Evolutionary conservation across 1,140 invertebrate genomes (phyloP).

Genomic region (Lasaia peninsularis): DNA sequence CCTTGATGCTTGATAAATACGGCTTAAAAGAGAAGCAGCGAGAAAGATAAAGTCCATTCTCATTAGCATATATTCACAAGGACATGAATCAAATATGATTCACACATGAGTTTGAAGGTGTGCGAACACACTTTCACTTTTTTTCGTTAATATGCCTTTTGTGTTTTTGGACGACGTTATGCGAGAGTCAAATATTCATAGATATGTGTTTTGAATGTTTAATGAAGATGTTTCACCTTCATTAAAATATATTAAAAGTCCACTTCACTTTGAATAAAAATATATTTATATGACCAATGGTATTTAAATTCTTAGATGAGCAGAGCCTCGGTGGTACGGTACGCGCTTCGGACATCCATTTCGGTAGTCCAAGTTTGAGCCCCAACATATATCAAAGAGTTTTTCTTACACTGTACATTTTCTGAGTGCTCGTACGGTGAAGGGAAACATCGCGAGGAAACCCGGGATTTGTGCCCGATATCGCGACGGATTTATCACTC

Average conservation of each 20-base stretch:
- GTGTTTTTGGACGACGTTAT: slow-evolving; percentile 64
- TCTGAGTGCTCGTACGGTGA: no score
- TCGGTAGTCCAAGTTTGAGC: no score
- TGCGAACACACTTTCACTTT: slow-evolving; percentile 57
- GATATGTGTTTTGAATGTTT: slow-evolving; percentile 14
- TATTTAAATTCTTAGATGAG: no score
- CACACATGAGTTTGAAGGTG: slow-evolving; percentile 30
- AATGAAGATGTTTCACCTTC: neutral
- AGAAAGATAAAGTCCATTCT: slow-evolving; percentile 1
- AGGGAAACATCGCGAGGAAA: no score
- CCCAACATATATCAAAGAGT: no score
- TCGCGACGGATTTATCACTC: no score
- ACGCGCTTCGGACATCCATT: no score
- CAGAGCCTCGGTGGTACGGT: no score
- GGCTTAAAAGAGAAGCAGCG: neutral
- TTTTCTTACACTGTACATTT: no score
- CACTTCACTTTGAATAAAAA: neutral
- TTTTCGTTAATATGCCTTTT: slow-evolving; percentile 70
- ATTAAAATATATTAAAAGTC: neutral
- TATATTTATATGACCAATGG: no score
- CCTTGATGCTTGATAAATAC: neutral
- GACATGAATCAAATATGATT: slow-evolving; percentile 27
- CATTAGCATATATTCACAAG: slow-evolving; percentile 21
- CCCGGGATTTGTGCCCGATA: no score
- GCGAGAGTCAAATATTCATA: slow-evolving; percentile 27